Evolutionary conservation across 2,797 vertebrate genomes (phyloP).

Genomic region (Hoplostethus mediterraneus): DNA sequence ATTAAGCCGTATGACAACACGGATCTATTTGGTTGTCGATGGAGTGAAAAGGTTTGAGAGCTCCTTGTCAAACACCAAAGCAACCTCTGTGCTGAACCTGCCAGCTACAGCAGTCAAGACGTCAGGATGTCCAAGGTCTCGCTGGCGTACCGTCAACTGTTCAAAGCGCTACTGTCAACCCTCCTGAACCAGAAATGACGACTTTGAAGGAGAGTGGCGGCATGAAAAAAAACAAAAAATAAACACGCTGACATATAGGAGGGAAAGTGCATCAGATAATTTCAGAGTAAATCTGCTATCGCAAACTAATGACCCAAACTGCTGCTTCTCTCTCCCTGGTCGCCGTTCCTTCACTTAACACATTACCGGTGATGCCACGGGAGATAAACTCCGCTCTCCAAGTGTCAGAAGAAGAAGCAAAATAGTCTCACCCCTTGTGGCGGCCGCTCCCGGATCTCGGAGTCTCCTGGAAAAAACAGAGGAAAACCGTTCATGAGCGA

Average conservation of each 20-base stretch:
- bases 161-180: conserved; percentile 41
- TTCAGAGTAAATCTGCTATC: conserved; percentile 14
- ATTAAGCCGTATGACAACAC: background rate
- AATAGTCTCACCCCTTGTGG: conserved; percentile 91
- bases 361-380: conserved; percentile 23
- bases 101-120: conserved; percentile 28
- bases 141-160: conserved; percentile 55
- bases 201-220: conserved; percentile 7
- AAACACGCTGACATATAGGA: background rate
- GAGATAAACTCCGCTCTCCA: conserved; percentile 29
- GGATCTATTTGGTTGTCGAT: background rate
- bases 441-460: conserved; percentile 86
- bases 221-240: background rate
- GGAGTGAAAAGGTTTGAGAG: conserved; percentile 28
- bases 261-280: conserved; percentile 1
- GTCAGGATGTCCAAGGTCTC: conserved; percentile 50
- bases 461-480: conserved; percentile 86
- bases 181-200: conserved; percentile 37
- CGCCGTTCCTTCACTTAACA: conserved; percentile 30
- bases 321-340: conserved; percentile 30
- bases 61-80: conserved; percentile 28
- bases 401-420: background rate
- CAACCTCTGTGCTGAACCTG: conserved; percentile 19
- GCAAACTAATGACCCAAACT: conserved; percentile 37
- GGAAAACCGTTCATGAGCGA: conserved; percentile 9